A percentile compares a stretch with the other conserved stretches of the same genome.
phyloP scores from a whole-genome alignment of 2,797 vertebrate species.

The Clarias pachynema region DNA sequence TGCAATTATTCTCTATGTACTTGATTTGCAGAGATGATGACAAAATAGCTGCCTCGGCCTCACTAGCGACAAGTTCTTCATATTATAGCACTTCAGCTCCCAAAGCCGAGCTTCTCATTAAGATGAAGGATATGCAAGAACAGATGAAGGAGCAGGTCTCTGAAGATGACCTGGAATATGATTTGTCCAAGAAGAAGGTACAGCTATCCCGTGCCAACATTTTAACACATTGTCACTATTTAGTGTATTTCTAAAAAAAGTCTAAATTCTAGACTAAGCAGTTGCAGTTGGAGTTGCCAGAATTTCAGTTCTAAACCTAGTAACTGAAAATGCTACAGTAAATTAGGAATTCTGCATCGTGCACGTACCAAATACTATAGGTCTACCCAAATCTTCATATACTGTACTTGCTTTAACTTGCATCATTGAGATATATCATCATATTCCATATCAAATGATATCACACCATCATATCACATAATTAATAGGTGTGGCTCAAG shows the following conservation, averaged over 20 bases:
- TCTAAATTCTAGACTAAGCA: background rate
- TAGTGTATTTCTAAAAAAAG: background rate
- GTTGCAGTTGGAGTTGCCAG: background rate
- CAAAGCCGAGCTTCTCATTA: slow-evolving; percentile 94
- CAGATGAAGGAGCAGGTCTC: slow-evolving; percentile 78
- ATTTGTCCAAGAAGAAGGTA: slow-evolving; percentile 92
- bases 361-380: background rate
- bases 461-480: no score
- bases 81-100: slow-evolving; percentile 95
- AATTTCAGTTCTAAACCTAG: background rate
- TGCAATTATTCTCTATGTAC: background rate
- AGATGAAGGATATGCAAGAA: slow-evolving; percentile 92
- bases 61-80: slow-evolving; percentile 87
- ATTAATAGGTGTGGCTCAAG: no score
- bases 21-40: slow-evolving; percentile 77
- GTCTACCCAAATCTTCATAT: background rate
- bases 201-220: background rate
- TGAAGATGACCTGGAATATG: slow-evolving; percentile 84
- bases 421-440: background rate
- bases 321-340: background rate
- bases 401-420: background rate
- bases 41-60: slow-evolving; percentile 61
- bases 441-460: background rate
- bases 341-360: no score
- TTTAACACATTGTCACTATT: background rate